Conservation (phyloP, 2,888 invertebrate genomes). For the Chromoteleia sp. region DNA sequence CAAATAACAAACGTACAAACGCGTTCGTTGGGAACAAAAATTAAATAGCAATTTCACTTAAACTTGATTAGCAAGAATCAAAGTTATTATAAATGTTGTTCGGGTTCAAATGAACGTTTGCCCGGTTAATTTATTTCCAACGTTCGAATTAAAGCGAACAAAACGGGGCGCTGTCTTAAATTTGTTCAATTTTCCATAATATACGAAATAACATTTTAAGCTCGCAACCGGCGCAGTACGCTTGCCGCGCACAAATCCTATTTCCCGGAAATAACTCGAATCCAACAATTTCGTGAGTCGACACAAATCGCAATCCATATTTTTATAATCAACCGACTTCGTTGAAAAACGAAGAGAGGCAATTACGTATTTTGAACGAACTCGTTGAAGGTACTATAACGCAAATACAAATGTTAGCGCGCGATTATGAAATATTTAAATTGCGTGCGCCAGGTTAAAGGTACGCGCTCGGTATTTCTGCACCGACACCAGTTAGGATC, state of each 20-base stretch:
- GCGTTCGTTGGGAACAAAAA: too few species aligned
- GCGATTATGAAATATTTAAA: constrained; percentile 57
- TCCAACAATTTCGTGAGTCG: constrained; percentile 4
- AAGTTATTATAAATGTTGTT: too few species aligned
- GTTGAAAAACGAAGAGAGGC: neutral
- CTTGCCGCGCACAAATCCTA: neutral
- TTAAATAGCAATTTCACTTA: too few species aligned
- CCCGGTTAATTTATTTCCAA: too few species aligned
- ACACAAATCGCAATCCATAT: neutral
- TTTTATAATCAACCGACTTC: neutral
- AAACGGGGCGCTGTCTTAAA: neutral
- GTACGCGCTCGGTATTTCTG: constrained; percentile 47
- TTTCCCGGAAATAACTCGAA: constrained; percentile 3
- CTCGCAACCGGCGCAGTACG: neutral
- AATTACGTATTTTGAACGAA: constrained; percentile 16
- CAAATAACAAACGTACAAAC: too few species aligned
- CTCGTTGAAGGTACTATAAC: constrained; percentile 11
- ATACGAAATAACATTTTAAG: constrained; percentile 3
- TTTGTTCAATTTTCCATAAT: neutral
- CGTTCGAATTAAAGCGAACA: too few species aligned
- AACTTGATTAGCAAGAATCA: too few species aligned
- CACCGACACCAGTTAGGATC: constrained; percentile 72
- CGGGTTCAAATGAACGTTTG: too few species aligned
- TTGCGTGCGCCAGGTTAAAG: constrained; percentile 29
- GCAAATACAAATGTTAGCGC: constrained; percentile 30